Evolutionary conservation across 2,113 vertebrate species (phyloP), one percentile per base, ranked within the genome.

Genomic region (Rissa tridactyla): DNA sequence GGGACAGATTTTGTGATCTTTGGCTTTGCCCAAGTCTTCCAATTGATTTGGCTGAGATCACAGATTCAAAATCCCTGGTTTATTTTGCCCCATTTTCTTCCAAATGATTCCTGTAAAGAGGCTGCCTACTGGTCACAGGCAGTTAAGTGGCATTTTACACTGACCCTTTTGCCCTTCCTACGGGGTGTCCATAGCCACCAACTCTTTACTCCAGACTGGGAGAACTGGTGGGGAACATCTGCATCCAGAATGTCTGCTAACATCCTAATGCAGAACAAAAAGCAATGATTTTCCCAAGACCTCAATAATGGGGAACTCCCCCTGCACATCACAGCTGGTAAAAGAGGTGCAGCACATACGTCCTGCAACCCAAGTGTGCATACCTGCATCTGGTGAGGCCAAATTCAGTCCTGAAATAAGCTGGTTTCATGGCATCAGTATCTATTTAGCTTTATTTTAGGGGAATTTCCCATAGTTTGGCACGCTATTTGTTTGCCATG

Each of bases 291-390:
- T 72, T 23, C 27, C 57, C 29, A 60, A 91, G 15, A 34, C 29
- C 27, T 36, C 9, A 38, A 0, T 3, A 61, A 40, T 0, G 0
- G 11, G n/a, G 34, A 83, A 52, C 4, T 36, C 3, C 4, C 15
- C 3, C 26, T 83, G 34, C 20, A 15, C 22, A 86, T 13, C 8
- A 40, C 0, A 1, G 22, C 11, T 36, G 21, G 11, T 58, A 57
- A 81, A 78, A 80, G 58, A 79, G 32, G 32, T 34, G 34, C 20
- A 84, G 32, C 2, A 8, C 1, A 1, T 18, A 75, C 0, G 0
- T 87, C 55, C 25, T 57, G 40, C 16, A 40, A 47, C 40, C 20
- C 34, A 61, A 26, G 36, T 22, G 6, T 25, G 20, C 27, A 19
- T 20, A 57, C 16, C 17, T 73, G 32, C 65, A 36, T 13, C n/a